Conservation (phyloP, 2,888 invertebrate species). For the Rugalucina vietnamica region DNA sequence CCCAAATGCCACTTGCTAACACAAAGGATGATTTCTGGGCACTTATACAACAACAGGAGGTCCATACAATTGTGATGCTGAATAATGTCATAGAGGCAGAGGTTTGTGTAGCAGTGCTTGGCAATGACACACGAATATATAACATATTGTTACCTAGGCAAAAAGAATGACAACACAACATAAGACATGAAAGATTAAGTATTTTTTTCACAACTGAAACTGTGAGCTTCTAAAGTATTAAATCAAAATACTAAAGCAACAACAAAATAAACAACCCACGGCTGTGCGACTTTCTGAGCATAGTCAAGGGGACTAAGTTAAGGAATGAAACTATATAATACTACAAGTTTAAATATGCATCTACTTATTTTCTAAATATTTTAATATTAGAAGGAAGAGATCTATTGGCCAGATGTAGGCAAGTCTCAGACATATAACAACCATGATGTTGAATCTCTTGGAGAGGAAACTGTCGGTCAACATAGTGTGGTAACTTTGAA, state of each 20-base stretch:
- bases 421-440: background rate
- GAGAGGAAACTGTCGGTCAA: background rate
- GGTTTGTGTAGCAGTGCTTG: too few species aligned
- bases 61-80: conserved; percentile 75
- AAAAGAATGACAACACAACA: background rate
- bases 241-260: background rate
- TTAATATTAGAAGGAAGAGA: background rate
- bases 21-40: conserved; percentile 81
- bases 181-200: background rate
- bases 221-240: background rate
- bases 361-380: background rate
- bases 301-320: too few species aligned
- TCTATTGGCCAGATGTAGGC: background rate
- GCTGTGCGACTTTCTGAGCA: too few species aligned
- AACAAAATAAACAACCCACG: too few species aligned
- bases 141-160: background rate
- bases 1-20: conserved; percentile 79
- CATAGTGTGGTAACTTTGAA: background rate
- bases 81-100: conserved; percentile 54
- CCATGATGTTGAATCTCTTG: background rate
- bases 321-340: too few species aligned
- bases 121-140: background rate
- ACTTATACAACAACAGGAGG: conserved; percentile 73
- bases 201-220: too few species aligned
- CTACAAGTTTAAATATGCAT: too few species aligned